Evolutionary conservation across 2,797 vertebrate genomes (phyloP).

Genomic region (Tenualosa thibaudeaui): DNA sequence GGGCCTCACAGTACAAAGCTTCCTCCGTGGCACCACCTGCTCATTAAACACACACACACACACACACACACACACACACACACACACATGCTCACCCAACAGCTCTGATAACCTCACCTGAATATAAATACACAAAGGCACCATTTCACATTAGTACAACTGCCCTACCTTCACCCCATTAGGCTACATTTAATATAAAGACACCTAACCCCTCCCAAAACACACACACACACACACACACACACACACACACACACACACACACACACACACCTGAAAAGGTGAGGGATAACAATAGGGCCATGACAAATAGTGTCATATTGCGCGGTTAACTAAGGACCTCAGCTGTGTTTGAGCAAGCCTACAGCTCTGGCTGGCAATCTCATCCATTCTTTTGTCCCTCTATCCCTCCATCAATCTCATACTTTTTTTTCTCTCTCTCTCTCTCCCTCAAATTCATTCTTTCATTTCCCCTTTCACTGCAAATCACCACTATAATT

Average conservation of each 20-base stretch:
- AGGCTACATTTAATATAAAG: background rate
- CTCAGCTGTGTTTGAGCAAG: background rate
- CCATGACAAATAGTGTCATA: background rate
- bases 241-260: too few relatives aligned
- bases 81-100: conserved; percentile 23
- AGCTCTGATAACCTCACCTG: conserved; percentile 21
- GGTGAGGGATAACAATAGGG: background rate
- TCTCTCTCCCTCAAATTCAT: too few relatives aligned
- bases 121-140: conserved; percentile 10
- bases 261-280: background rate
- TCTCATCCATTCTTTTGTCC: background rate
- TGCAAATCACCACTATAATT: too few relatives aligned
- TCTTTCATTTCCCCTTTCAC: too few relatives aligned
- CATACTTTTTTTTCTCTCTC: background rate
- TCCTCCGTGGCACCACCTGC: conserved; percentile 11
- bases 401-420: background rate
- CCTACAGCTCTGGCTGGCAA: background rate
- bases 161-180: background rate
- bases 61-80: conserved; percentile 29
- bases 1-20: conserved; percentile 28
- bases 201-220: background rate
- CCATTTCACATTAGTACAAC: background rate
- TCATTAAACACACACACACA: conserved; percentile 34
- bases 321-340: background rate
- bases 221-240: too few relatives aligned